phyloP scores from a whole-genome alignment of 2,113 vertebrate species.

The Zosterops pallidus region DNA sequence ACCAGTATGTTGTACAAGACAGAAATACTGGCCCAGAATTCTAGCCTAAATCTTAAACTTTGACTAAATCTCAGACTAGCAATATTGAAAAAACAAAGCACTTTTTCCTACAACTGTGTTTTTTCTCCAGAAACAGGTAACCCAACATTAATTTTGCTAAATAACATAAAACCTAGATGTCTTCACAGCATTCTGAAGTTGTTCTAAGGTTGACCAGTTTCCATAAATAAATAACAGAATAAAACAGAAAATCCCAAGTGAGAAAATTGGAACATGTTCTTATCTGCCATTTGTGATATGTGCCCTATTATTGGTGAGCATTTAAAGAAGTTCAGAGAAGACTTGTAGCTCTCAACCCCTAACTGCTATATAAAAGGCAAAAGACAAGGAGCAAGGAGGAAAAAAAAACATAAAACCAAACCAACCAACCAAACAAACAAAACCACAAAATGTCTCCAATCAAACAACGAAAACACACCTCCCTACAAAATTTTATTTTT shows the following conservation, averaged over 20 bases:
- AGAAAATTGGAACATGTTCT: not conserved
- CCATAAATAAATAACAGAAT: not conserved
- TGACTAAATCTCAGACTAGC: not conserved
- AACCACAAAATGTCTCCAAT: not conserved
- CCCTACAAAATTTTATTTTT: not conserved
- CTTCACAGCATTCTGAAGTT: not conserved
- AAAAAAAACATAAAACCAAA: not conserved
- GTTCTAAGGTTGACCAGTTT: not conserved
- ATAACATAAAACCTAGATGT: not conserved
- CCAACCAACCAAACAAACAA: not conserved
- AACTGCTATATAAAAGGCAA: not conserved
- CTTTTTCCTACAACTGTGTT: not conserved
- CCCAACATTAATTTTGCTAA: not conserved
- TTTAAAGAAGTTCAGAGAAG: not conserved
- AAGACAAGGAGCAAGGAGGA: not conserved
- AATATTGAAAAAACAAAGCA: not conserved
- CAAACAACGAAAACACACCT: not conserved
- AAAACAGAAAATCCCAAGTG: not conserved
- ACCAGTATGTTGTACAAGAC: not conserved
- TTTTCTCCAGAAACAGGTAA: not conserved
- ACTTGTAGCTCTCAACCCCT: not conserved
- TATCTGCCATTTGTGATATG: not conserved
- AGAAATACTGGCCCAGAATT: slow-evolving; percentile 2
- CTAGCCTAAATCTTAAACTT: slow-evolving; percentile 1
- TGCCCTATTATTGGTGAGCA: not conserved